Evolutionary conservation across 2,888 invertebrate species (phyloP).

Genomic region (Zelleria hepariella): DNA sequence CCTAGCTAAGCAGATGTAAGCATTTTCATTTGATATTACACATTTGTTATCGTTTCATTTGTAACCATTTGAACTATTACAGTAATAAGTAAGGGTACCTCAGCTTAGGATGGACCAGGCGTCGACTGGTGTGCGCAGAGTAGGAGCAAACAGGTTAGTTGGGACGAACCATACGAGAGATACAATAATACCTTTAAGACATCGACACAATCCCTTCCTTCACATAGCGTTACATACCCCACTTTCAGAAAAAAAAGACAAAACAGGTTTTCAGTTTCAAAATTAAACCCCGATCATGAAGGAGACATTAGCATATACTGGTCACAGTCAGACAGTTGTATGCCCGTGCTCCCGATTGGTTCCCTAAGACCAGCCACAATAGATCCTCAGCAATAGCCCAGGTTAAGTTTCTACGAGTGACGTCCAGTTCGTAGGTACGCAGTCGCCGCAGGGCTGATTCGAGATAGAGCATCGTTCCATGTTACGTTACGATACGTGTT

Average conservation of each 20-base stretch:
- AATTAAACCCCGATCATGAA: conserved; percentile 25
- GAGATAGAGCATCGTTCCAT: conserved; percentile 58
- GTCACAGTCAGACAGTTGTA: background rate
- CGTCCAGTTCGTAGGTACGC: conserved; percentile 41
- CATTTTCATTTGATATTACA: conserved; percentile 67
- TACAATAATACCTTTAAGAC: conserved; percentile 50
- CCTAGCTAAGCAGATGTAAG: conserved; percentile 69
- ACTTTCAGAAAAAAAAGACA: conserved; percentile 24
- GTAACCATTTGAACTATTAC: conserved; percentile 69
- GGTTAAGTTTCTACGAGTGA: conserved; percentile 52
- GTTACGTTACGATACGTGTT: conserved; percentile 61
- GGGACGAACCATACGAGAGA: conserved; percentile 31
- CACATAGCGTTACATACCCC: conserved; percentile 48
- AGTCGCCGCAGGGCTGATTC: conserved; percentile 69
- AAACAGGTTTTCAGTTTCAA: conserved; percentile 47
- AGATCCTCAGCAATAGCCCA: conserved; percentile 56
- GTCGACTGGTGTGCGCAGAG: conserved; percentile 66
- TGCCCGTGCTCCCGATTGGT: background rate
- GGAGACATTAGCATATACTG: background rate
- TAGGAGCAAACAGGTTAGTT: conserved; percentile 51
- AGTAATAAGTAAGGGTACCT: conserved; percentile 63
- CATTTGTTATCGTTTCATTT: conserved; percentile 70
- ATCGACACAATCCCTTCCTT: conserved; percentile 56
- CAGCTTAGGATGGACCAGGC: conserved; percentile 71
- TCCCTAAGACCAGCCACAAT: background rate